phyloP scores from a whole-genome alignment of 2,113 vertebrate genomes.

The Hippocampus abdominalis region DNA sequence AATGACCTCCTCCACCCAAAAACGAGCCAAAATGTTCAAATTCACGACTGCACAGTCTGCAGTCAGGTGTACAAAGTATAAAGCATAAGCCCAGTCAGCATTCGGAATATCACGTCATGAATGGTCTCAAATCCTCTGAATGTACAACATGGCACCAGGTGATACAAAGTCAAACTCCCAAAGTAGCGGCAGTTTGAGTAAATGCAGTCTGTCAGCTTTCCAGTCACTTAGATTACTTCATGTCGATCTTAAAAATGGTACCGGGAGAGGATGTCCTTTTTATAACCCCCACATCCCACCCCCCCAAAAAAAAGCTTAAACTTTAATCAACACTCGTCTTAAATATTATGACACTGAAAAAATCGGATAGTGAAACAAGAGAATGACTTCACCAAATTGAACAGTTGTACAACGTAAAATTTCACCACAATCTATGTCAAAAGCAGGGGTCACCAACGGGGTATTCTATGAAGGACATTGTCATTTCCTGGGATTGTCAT shows the following conservation, averaged over 20 bases:
- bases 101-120: conserved; percentile 28
- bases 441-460: conserved; percentile 26
- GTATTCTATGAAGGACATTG: conserved; percentile 71
- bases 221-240: not conserved
- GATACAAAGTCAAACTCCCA: conserved; percentile 48
- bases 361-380: conserved; percentile 61
- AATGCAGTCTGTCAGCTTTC: not conserved
- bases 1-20: conserved; percentile 57
- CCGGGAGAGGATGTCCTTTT: not conserved
- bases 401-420: conserved; percentile 64
- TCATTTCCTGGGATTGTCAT: conserved; percentile 72
- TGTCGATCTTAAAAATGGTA: not conserved
- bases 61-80: conserved; percentile 68
- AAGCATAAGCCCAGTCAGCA: conserved; percentile 47
- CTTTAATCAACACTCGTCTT: conserved; percentile 18
- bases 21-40: conserved; percentile 52
- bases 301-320: not conserved
- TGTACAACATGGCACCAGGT: conserved; percentile 52
- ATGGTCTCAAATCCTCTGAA: conserved; percentile 21
- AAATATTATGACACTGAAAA: conserved; percentile 62
- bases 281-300: not conserved
- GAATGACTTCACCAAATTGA: conserved; percentile 68
- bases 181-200: conserved; percentile 49
- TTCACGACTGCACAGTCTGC: conserved; percentile 69
- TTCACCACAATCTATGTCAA: conserved; percentile 69